phyloP scores from a whole-genome alignment of 2,113 vertebrate species.

The Puntigrus tetrazona region DNA sequence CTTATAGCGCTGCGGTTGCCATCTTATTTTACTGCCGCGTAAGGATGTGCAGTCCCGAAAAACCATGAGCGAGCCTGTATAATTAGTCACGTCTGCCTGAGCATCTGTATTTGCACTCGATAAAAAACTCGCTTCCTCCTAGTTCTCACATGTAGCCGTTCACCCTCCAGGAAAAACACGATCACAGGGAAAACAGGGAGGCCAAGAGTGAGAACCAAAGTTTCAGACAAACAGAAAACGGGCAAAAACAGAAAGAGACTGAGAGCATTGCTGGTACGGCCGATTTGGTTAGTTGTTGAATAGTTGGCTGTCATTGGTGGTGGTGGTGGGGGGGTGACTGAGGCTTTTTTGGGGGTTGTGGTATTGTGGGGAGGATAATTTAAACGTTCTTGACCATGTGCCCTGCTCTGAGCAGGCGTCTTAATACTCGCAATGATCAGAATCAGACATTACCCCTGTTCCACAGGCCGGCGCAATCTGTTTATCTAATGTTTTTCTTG shows the following conservation, averaged over 20 bases:
- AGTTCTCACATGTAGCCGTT: constrained; percentile 55
- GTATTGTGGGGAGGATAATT: constrained; percentile 72
- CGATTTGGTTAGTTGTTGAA: constrained; percentile 64
- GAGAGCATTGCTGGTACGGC: constrained; percentile 31
- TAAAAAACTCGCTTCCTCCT: constrained; percentile 52
- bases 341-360: constrained; percentile 66
- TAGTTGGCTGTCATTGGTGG: constrained; percentile 58
- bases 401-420: constrained; percentile 66
- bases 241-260: constrained; percentile 26
- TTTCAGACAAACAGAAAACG: constrained; percentile 41
- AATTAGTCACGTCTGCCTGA: constrained; percentile 48
- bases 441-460: constrained; percentile 55
- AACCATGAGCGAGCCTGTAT: constrained; percentile 44
- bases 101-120: constrained; percentile 51
- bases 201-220: constrained; percentile 56
- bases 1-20: constrained; percentile 39
- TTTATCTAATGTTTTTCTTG: constrained; percentile 74
- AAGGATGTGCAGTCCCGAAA: constrained; percentile 39
- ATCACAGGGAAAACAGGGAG: constrained; percentile 47
- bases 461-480: constrained; percentile 62
- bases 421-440: constrained; percentile 51
- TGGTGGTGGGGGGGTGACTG: constrained; percentile 57
- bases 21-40: constrained; percentile 46
- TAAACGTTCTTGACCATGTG: constrained; percentile 64
- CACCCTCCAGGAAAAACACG: constrained; percentile 57